These are phyloP conservation scores for Mimachlamys varia DNA, from an alignment of 2,888 invertebrate genomes.

Conservation along the genomic window DNA sequence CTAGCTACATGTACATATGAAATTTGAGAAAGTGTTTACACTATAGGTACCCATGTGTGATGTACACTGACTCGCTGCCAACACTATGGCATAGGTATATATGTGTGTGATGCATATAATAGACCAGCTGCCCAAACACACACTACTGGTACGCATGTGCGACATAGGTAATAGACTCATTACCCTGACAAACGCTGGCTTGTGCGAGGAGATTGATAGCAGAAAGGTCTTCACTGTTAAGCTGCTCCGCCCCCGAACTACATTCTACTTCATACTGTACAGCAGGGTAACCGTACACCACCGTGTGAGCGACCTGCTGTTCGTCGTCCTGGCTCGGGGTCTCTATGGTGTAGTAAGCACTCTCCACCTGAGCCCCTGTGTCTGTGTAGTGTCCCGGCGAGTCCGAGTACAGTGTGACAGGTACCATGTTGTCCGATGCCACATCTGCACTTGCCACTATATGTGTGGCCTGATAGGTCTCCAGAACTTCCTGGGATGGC, in stretches of 20 bases:
- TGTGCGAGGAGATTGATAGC: constrained; percentile 44
- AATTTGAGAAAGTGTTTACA: too few relatives aligned
- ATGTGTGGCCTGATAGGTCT: not conserved
- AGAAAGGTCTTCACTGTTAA: constrained; percentile 48
- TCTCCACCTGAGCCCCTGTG: constrained; percentile 10
- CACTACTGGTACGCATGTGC: not conserved
- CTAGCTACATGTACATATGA: too few relatives aligned
- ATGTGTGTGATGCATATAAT: not conserved
- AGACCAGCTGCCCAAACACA: not conserved
- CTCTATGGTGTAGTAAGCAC: constrained; percentile 36
- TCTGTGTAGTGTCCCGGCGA: not conserved
- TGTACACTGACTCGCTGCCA: too few relatives aligned
- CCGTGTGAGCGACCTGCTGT: constrained; percentile 37
- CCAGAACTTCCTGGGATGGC: not conserved
- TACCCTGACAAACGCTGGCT: not conserved
- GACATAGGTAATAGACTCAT: constrained; percentile 11
- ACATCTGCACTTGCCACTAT: not conserved
- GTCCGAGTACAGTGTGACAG: not conserved
- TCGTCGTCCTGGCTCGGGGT: constrained; percentile 36
- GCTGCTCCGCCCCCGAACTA: constrained; percentile 39
- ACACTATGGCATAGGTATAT: too few relatives aligned
- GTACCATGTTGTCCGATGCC: not conserved
- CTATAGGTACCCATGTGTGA: too few relatives aligned
- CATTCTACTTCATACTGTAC: constrained; percentile 70
- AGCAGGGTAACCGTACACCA: constrained; percentile 51